phyloP scores from a whole-genome alignment of 2,113 vertebrate genomes.

The Malurus alboscapulatus region DNA sequence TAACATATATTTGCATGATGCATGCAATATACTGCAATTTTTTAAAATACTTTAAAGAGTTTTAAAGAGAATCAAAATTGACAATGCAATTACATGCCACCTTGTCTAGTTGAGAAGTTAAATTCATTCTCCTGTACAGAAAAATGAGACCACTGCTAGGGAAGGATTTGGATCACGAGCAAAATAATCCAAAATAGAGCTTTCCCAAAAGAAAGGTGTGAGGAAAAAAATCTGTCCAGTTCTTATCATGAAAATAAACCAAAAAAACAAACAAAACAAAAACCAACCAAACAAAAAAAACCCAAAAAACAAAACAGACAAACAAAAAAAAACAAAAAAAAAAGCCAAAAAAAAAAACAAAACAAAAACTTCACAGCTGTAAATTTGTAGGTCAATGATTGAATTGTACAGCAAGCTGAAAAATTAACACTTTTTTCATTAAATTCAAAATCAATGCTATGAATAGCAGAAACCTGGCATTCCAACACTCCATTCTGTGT shows the following conservation, averaged over 20 bases:
- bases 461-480: not conserved
- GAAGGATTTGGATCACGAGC: not conserved
- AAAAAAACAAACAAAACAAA: not conserved
- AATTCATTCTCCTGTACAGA: not conserved
- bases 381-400: not conserved
- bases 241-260: not conserved
- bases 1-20: not conserved
- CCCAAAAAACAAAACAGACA: not conserved
- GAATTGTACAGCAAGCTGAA: not conserved
- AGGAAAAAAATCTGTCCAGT: not conserved
- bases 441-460: not conserved
- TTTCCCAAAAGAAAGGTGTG: not conserved
- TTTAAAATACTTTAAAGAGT: not conserved
- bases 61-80: not conserved
- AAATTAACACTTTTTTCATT: not conserved
- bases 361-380: not conserved
- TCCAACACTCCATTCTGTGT: rapidly evolving
- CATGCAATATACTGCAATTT: not conserved
- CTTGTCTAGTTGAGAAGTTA: not conserved
- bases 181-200: not conserved
- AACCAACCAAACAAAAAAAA: not conserved
- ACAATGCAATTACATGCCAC: not conserved
- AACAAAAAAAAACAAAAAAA: not conserved
- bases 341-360: not conserved
- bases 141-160: not conserved